phyloP scores from a whole-genome alignment of 2,888 invertebrate genomes.

The Synergus umbraculus region DNA sequence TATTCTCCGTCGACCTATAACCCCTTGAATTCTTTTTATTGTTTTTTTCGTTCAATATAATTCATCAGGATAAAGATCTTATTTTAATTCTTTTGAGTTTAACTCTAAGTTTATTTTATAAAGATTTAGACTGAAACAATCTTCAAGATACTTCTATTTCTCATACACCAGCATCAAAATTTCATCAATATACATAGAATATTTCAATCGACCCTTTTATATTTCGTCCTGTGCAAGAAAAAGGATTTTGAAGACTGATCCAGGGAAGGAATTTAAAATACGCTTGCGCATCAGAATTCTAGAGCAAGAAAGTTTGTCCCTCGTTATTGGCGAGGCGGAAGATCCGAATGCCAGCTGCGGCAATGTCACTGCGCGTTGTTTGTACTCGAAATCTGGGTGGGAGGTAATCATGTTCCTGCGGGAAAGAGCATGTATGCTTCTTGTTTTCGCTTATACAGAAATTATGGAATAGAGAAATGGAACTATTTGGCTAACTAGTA shows the following conservation, averaged over 20 bases:
- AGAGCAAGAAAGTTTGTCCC: constrained; percentile 49
- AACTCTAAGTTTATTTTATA: background rate
- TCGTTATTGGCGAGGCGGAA: constrained; percentile 58
- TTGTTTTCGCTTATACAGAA: constrained; percentile 5
- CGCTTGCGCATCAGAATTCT: constrained; percentile 44
- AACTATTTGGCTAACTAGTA: constrained; percentile 10
- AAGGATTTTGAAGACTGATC: background rate
- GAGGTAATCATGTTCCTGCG: constrained; percentile 45
- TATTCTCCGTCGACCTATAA: constrained; percentile 47
- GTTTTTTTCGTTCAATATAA: background rate
- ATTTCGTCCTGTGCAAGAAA: background rate
- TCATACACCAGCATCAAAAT: background rate
- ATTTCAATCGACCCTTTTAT: constrained; percentile 3
- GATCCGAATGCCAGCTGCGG: constrained; percentile 55
- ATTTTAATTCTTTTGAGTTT: no score
- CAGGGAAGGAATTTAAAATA: constrained; percentile 28
- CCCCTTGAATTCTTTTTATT: background rate
- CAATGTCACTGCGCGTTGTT: constrained; percentile 66
- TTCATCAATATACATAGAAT: background rate
- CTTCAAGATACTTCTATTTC: background rate
- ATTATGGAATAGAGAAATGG: background rate
- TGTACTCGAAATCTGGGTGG: constrained; percentile 49
- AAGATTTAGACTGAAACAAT: background rate
- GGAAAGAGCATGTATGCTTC: constrained; percentile 29
- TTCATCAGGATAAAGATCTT: background rate